Percentiles rank a stretch among this genome's conserved stretches.
phyloP scores from a whole-genome alignment of 1,140 invertebrate species.

The Zelostemma sp. region DNA sequence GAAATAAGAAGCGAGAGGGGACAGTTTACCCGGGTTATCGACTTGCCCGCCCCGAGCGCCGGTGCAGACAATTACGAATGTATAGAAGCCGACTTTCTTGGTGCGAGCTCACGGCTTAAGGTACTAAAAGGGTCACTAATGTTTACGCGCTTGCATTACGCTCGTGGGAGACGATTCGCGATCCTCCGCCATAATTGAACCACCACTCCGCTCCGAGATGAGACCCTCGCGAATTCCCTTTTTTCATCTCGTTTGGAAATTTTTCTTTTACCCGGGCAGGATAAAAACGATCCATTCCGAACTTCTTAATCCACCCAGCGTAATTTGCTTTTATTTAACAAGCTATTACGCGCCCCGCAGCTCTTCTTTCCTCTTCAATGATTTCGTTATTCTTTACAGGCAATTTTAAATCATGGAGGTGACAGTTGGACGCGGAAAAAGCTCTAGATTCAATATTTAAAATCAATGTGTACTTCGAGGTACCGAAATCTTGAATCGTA shows the following conservation, averaged over 20 bases:
- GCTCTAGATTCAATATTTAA: no score
- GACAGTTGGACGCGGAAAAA: no score
- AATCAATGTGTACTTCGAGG: no score
- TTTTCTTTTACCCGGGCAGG: slow-evolving; percentile 36
- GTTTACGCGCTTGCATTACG: slow-evolving; percentile 9
- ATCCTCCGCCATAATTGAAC: neutral
- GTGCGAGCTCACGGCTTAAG: slow-evolving; percentile 2
- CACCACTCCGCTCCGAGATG: neutral
- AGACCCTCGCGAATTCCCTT: neutral
- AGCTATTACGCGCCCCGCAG: neutral
- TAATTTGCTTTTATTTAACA: neutral
- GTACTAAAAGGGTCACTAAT: slow-evolving; percentile 32
- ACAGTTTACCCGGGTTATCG: slow-evolving; percentile 40
- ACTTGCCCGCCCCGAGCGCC: slow-evolving; percentile 21
- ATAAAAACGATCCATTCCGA: slow-evolving; percentile 36
- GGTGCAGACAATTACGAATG: slow-evolving; percentile 32
- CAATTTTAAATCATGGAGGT: no score
- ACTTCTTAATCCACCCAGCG: neutral
- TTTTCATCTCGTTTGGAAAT: slow-evolving; percentile 15
- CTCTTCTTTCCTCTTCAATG: no score
- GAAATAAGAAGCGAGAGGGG: slow-evolving; percentile 17
- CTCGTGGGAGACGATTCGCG: no score
- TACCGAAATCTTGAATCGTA: no score
- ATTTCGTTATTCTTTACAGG: no score
- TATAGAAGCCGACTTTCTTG: slow-evolving; percentile 22